Base-by-base conservation (phyloP, 2,888 invertebrate species). In the Pandemis corylana region DNA sequence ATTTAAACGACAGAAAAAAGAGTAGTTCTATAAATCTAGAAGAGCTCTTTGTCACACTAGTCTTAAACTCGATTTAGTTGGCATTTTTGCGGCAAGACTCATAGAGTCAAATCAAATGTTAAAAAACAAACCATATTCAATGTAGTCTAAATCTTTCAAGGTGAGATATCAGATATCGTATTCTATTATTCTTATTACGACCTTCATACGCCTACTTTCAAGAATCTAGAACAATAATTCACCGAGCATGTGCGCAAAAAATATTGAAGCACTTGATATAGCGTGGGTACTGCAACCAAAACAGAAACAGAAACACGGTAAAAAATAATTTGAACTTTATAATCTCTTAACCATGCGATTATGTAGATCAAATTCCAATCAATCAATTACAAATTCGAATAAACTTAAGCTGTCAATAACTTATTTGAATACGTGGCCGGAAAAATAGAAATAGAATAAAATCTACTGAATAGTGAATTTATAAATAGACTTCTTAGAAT, bases 181-280 rank as follows among this genome's bases (percentile, higher is more conserved):
- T 41, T 72, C 70, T 72, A 75, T 65, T 76, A 78, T 77, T 78
- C 59, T 79, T 79, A 77, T 79, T 68, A 63, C 76, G 70, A 82
- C 84, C 82, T 83, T 79, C 76, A 74, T 71, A 75, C 76, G 68
- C 66, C 76, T 76, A 81, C 82, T 83, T 83, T 84, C 81, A 78
- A 83, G 81, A 81, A 81, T 81, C 77, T 80, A 79, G 81, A 81
- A 77, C 79, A 80, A 78, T 77, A 71, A 71, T 67, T 71, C 70
- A 62, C 44, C 20, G 56, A 56, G 67, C 42, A 68, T 42, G 59
- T 7, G 28, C 36, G 41, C 28, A 71, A 75, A 75, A 75, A 75
- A 42, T 61, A 71, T 46, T 9, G 61, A 67, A 70, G 28, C 20
- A 20, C 20, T 20, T 65, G 15, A 56, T n/a, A 13, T 9, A 3